A percentile compares a stretch with the other conserved stretches of the same genome.
phyloP scores from a whole-genome alignment of 1,140 invertebrate genomes.

The Rhyzopertha dominica region DNA sequence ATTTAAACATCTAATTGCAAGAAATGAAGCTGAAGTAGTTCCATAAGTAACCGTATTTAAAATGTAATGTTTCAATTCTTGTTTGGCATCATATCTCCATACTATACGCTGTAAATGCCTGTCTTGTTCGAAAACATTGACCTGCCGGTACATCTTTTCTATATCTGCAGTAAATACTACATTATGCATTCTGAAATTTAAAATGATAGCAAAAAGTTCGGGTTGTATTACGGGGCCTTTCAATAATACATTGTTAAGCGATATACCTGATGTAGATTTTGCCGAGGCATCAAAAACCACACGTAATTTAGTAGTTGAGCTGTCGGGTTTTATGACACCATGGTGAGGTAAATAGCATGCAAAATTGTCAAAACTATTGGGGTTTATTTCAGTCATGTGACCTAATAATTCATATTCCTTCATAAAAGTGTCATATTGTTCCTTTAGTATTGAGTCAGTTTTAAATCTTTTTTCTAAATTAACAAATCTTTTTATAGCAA shows the following conservation, averaged over 20 bases:
- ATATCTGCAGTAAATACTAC: slow-evolving; percentile 39
- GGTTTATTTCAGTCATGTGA: too few relatives aligned
- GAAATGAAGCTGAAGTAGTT: slow-evolving; percentile 34
- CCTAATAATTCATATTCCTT: too few relatives aligned
- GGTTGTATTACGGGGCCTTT: slow-evolving; percentile 32
- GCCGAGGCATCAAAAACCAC: too few relatives aligned
- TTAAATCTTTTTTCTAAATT: slow-evolving; percentile 9
- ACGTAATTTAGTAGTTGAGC: too few relatives aligned
- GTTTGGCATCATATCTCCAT: slow-evolving; percentile 31
- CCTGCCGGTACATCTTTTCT: slow-evolving; percentile 47
- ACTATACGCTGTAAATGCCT: slow-evolving; percentile 41
- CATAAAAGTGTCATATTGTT: too few relatives aligned
- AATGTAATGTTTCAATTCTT: slow-evolving; percentile 28
- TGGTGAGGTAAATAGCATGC: too few relatives aligned
- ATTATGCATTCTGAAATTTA: slow-evolving; percentile 18
- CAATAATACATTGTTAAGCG: slow-evolving; percentile 32
- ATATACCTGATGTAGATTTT: too few relatives aligned
- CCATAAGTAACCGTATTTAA: slow-evolving; percentile 43
- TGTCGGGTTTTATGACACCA: too few relatives aligned
- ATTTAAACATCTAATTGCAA: slow-evolving; percentile 34
- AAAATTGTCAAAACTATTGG: too few relatives aligned
- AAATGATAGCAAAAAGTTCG: slow-evolving; percentile 30
- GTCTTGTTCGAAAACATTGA: slow-evolving; percentile 36
- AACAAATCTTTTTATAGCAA: slow-evolving; percentile 10
- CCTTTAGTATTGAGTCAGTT: neutral